Conservation (phyloP, 2,888 invertebrate genomes). For the Rambutsinella grinnellia region DNA sequence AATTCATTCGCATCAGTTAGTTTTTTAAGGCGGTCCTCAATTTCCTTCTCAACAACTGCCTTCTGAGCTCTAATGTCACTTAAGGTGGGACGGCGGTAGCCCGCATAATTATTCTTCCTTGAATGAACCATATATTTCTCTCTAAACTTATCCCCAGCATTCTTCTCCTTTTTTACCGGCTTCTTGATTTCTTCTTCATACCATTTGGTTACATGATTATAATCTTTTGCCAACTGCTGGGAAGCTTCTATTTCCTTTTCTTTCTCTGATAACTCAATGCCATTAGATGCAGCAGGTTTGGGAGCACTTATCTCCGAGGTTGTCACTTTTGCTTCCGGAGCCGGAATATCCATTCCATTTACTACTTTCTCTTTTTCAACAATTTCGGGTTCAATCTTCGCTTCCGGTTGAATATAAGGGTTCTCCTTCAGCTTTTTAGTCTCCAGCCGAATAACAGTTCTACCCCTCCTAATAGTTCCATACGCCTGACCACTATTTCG, state of each 20-base stretch:
- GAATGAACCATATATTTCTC: slow-evolving; percentile 78
- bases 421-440: slow-evolving; percentile 70
- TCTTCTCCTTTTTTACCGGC: slow-evolving; percentile 73
- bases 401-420: slow-evolving; percentile 51
- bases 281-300: neutral
- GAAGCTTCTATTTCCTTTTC: slow-evolving; percentile 46
- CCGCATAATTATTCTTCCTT: slow-evolving; percentile 57
- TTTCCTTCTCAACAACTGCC: slow-evolving; percentile 55
- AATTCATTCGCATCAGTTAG: slow-evolving; percentile 67
- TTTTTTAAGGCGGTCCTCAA: slow-evolving; percentile 67
- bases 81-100: slow-evolving; percentile 60
- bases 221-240: slow-evolving; percentile 69
- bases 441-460: slow-evolving; percentile 81
- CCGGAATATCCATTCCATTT: slow-evolving; percentile 4
- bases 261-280: neutral
- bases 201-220: slow-evolving; percentile 66
- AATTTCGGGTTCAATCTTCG: slow-evolving; percentile 11
- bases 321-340: neutral
- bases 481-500: slow-evolving; percentile 70
- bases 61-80: slow-evolving; percentile 61
- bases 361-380: slow-evolving; percentile 12
- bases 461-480: slow-evolving; percentile 78
- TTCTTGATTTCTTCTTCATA: slow-evolving; percentile 46
- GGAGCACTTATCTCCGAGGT: too few relatives aligned
- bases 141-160: slow-evolving; percentile 80